These are phyloP conservation scores for Pedionomus torquatus DNA, from an alignment of 2,113 vertebrate species.

Conservation along the genomic window DNA sequence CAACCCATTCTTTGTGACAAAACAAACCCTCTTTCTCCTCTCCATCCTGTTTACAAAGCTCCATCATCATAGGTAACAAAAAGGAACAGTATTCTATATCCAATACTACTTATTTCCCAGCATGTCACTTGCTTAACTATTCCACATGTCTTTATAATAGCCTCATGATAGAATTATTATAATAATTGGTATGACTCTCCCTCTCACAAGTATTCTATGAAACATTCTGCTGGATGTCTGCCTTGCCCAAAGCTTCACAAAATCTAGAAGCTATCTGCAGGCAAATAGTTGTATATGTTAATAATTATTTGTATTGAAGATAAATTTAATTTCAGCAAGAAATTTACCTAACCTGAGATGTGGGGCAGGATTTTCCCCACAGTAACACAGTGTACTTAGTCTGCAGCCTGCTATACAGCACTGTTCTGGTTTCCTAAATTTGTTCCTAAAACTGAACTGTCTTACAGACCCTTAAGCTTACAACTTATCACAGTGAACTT, in stretches of 20 bases:
- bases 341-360: background rate
- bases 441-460: background rate
- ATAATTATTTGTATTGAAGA: background rate
- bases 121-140: background rate
- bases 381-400: background rate
- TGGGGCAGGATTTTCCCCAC: background rate
- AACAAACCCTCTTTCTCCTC: background rate
- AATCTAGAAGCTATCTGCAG: background rate
- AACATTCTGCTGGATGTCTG: background rate
- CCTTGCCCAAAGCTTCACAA: background rate
- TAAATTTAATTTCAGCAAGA: background rate
- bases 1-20: accelerated
- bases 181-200: background rate
- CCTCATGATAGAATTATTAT: background rate
- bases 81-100: background rate
- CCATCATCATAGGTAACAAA: background rate
- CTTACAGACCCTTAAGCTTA: background rate
- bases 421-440: background rate
- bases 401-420: background rate
- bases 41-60: background rate
- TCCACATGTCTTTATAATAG: background rate
- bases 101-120: background rate
- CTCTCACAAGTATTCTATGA: background rate
- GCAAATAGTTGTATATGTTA: background rate
- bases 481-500: background rate